phyloP scores from a whole-genome alignment of 2,888 invertebrate genomes.

The Orthonychiurus folsomi region DNA sequence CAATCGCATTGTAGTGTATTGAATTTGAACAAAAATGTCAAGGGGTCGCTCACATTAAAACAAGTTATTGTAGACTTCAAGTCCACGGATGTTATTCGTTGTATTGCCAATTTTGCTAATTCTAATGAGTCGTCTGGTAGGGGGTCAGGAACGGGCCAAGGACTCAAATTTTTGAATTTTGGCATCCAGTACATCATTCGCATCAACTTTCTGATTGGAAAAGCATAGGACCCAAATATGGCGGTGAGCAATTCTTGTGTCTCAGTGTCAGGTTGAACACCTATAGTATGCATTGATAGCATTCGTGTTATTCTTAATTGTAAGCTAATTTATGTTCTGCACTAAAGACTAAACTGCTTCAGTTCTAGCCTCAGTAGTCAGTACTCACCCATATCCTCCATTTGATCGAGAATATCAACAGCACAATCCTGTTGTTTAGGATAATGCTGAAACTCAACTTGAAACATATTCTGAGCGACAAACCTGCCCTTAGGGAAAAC shows the following conservation, averaged over 20 bases:
- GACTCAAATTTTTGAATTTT: constrained; percentile 81
- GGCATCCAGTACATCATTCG: constrained; percentile 62
- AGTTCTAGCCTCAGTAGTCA: too few species aligned
- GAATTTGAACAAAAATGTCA: constrained; percentile 13
- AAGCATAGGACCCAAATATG: constrained; percentile 69
- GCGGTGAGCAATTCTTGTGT: constrained; percentile 71
- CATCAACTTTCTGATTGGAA: constrained; percentile 47
- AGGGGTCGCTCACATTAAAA: too few species aligned
- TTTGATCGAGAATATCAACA: constrained; percentile 80
- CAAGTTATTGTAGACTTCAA: constrained; percentile 53
- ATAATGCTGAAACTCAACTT: constrained; percentile 85
- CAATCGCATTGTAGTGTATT: constrained; percentile 21
- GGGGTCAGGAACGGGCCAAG: constrained; percentile 70
- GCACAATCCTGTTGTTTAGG: constrained; percentile 92
- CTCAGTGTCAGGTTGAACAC: constrained; percentile 84
- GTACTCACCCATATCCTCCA: constrained; percentile 76
- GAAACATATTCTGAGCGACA: constrained; percentile 69
- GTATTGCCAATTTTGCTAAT: constrained; percentile 71
- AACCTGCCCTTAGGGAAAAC: constrained; percentile 82
- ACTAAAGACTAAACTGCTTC: too few species aligned
- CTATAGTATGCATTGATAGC: constrained; percentile 45
- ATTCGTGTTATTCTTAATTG: not conserved
- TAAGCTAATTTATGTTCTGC: not conserved
- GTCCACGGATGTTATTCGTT: constrained; percentile 76
- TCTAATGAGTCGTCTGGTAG: constrained; percentile 68